A percentile compares a stretch with the other conserved stretches of the same genome.
phyloP scores from a whole-genome alignment of 1,140 invertebrate genomes.

The Drosophila sucinea region DNA sequence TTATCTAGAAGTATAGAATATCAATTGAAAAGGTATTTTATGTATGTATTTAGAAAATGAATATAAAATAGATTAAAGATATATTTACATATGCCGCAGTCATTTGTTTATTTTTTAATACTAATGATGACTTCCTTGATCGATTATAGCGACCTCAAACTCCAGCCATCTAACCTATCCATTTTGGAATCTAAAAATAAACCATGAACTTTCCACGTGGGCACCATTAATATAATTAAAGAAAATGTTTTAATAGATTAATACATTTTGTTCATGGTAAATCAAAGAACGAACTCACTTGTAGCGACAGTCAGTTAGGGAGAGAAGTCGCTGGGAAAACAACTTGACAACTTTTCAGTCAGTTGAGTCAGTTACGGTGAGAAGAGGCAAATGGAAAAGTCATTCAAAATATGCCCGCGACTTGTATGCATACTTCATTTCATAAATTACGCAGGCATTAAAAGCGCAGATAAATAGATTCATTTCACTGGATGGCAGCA shows the following conservation, averaged over 20 bases:
- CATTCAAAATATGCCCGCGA: slow-evolving; percentile 49
- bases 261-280: slow-evolving; percentile 4
- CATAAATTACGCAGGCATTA: slow-evolving; percentile 75
- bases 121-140: background rate
- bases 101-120: too few relatives aligned
- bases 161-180: background rate
- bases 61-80: too few relatives aligned
- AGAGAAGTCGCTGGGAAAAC: background rate
- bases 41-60: too few relatives aligned
- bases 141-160: background rate
- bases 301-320: background rate
- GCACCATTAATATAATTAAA: slow-evolving; percentile 5
- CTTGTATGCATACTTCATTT: slow-evolving; percentile 73
- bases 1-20: too few relatives aligned
- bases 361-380: background rate
- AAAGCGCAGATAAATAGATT: slow-evolving; percentile 62
- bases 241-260: background rate
- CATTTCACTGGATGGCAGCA: slow-evolving; percentile 22
- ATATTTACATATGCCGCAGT: too few relatives aligned
- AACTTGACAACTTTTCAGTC: slow-evolving; percentile 19
- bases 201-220: background rate
- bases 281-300: background rate
- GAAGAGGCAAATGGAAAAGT: slow-evolving; percentile 32
- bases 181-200: background rate
- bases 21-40: too few relatives aligned